A percentile compares a stretch with the other conserved stretches of the same genome.
phyloP scores from a whole-genome alignment of 2,888 invertebrate species.

The Chesias legatella region DNA sequence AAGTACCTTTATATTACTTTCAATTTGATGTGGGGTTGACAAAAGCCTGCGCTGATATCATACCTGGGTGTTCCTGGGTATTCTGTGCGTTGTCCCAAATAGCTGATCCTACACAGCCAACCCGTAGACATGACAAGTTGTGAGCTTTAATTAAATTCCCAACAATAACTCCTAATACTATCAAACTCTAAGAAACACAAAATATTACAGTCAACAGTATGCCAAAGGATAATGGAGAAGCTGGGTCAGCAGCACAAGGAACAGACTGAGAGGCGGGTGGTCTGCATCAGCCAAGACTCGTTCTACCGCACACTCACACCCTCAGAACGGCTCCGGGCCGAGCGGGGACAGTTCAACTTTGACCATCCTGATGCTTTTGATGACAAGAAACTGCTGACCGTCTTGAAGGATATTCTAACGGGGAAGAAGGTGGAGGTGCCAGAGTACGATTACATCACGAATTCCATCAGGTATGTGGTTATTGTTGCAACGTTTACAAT shows the following conservation, averaged over 20 bases:
- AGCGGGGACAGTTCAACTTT: constrained; percentile 96
- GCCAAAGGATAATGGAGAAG: constrained; percentile 97
- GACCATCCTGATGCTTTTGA: constrained; percentile 99
- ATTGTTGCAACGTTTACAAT: no score
- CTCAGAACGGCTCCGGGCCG: constrained; percentile 90
- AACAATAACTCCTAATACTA: no score
- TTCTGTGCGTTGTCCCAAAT: no score
- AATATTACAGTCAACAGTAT: constrained; percentile 94
- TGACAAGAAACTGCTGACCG: constrained; percentile 89
- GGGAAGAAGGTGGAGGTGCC: constrained; percentile 95
- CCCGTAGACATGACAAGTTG: no score
- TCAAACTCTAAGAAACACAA: no score
- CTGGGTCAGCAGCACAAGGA: constrained; percentile 95
- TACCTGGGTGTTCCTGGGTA: no score
- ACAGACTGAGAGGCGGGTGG: constrained; percentile 92
- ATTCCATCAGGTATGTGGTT: constrained; percentile 86
- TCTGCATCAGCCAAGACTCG: constrained; percentile 97
- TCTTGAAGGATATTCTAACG: constrained; percentile 89
- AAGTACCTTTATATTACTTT: no score
- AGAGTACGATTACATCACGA: constrained; percentile 95
- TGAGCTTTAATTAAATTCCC: no score
- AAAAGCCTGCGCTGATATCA: no score
- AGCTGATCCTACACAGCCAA: no score
- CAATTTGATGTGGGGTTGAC: no score
- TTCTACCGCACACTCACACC: constrained; percentile 94